phyloP scores from a whole-genome alignment of 2,113 vertebrate species.

The Grus americana region DNA sequence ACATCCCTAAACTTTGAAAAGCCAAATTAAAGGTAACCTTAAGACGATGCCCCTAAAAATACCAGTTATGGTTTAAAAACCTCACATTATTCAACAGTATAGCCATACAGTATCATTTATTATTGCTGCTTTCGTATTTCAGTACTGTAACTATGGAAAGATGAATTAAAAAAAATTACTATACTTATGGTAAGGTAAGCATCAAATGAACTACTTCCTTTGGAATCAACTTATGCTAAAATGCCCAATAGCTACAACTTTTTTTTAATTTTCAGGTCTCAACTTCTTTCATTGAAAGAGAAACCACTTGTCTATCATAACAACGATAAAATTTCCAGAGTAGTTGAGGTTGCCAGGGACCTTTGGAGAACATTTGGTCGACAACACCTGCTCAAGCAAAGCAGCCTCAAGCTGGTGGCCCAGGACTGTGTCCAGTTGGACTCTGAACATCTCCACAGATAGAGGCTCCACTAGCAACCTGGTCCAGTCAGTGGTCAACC shows the following conservation, averaged over 20 bases:
- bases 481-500: not conserved
- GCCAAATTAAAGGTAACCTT: not conserved
- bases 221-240: not conserved
- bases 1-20: not conserved
- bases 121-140: not conserved
- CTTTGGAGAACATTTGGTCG: not conserved
- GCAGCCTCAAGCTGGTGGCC: not conserved
- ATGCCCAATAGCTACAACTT: not conserved
- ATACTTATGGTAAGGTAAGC: not conserved
- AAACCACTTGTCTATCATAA: not conserved
- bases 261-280: not conserved
- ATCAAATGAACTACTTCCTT: not conserved
- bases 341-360: not conserved
- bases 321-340: not conserved
- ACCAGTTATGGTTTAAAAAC: not conserved
- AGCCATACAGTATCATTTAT: not conserved
- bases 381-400: not conserved
- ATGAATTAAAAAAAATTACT: not conserved
- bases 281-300: not conserved
- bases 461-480: not conserved
- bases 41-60: not conserved
- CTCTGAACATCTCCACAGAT: not conserved
- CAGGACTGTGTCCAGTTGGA: rapidly evolving
- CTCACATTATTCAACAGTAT: not conserved
- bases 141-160: not conserved